These are phyloP conservation scores for Sebastolobus altivelis DNA, from an alignment of 2,797 vertebrate genomes.

Conservation along the genomic window DNA sequence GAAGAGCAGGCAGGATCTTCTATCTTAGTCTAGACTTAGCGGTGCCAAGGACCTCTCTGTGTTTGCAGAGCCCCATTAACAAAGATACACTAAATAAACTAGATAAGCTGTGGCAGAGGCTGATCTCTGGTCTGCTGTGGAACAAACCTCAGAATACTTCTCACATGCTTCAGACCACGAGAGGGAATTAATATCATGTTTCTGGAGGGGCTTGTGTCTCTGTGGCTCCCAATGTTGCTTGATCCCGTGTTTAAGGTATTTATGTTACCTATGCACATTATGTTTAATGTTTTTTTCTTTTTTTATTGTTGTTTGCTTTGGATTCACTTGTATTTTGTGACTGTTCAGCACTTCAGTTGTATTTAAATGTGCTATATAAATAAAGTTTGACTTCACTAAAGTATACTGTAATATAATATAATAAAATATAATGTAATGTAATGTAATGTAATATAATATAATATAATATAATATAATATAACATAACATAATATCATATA, in stretches of 20 bases:
- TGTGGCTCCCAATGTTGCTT: background rate
- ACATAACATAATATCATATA: too few relatives aligned
- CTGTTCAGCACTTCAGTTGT: too few relatives aligned
- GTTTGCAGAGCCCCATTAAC: constrained; percentile 73
- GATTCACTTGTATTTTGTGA: too few relatives aligned
- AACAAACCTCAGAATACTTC: background rate
- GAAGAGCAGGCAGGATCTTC: constrained; percentile 26
- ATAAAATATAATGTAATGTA: rapidly evolving
- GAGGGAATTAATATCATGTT: background rate
- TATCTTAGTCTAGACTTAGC: constrained; percentile 81
- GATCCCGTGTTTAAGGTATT: background rate
- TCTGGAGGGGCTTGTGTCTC: background rate
- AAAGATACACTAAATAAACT: constrained; percentile 68
- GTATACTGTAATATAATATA: too few relatives aligned
- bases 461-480: too few relatives aligned
- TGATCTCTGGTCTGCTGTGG: constrained; percentile 13
- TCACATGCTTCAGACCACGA: background rate
- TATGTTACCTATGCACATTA: background rate
- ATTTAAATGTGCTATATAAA: too few relatives aligned
- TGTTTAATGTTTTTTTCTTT: too few relatives aligned
- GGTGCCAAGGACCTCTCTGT: constrained; percentile 72
- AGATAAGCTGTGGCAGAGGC: constrained; percentile 41
- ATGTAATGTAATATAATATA: too few relatives aligned
- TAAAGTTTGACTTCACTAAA: too few relatives aligned
- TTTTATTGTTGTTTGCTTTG: too few relatives aligned